These are phyloP conservation scores for Pantelozetes paolii DNA, from an alignment of 2,888 invertebrate species.

Conservation along the genomic window DNA sequence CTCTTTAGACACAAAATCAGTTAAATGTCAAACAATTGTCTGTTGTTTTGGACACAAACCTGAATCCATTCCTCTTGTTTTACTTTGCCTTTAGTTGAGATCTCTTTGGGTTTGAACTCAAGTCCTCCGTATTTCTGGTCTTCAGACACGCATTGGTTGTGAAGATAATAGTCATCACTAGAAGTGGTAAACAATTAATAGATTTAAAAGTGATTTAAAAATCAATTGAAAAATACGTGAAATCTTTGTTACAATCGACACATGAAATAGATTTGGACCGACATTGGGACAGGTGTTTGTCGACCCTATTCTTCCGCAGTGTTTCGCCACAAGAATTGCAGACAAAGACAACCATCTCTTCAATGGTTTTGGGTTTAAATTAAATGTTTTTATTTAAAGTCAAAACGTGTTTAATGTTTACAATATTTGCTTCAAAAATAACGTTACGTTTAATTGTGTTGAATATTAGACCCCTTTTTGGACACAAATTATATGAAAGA, in stretches of 20 bases:
- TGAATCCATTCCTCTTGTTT: conserved; percentile 82
- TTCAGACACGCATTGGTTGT: conserved; percentile 79
- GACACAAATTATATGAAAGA: too few species aligned
- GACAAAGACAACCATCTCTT: conserved; percentile 82
- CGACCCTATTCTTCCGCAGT: conserved; percentile 83
- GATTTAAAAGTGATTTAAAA: conserved; percentile 52
- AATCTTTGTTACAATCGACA: conserved; percentile 89
- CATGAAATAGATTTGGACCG: conserved; percentile 73
- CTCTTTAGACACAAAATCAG: conserved; percentile 51
- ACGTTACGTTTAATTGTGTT: not conserved
- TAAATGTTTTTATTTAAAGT: too few species aligned
- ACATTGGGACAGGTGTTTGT: conserved; percentile 72
- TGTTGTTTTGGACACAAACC: conserved; percentile 39
- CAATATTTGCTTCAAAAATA: not conserved
- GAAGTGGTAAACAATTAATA: conserved; percentile 50
- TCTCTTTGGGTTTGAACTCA: conserved; percentile 44
- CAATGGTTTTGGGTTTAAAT: not conserved
- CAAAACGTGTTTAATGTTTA: not conserved
- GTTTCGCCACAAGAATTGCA: conserved; percentile 88
- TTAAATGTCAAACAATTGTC: not conserved
- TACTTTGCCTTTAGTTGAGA: conserved; percentile 65
- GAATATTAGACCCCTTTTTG: too few species aligned
- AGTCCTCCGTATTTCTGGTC: conserved; percentile 73
- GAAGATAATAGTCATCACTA: conserved; percentile 69
- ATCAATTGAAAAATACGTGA: conserved; percentile 58